Evolutionary conservation across 2,888 invertebrate genomes (phyloP).

Genomic region (Drosophila demipolita): DNA sequence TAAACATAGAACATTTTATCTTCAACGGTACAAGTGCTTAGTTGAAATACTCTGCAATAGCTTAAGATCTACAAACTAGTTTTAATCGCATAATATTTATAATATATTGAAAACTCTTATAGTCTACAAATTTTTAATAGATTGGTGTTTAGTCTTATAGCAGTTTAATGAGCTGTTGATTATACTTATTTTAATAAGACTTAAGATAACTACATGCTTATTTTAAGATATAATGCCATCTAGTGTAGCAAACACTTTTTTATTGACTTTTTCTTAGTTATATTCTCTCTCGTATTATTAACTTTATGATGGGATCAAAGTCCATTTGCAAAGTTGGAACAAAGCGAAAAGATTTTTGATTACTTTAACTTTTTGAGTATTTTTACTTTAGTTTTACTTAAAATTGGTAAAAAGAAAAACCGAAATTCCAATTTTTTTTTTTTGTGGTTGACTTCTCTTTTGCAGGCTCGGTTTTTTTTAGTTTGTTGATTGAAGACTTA

Average conservation of each 20-base stretch:
- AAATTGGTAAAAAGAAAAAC: constrained; percentile 14
- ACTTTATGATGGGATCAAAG: constrained; percentile 55
- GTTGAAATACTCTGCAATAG: constrained; percentile 80
- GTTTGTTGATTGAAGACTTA: constrained; percentile 83
- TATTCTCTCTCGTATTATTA: constrained; percentile 22
- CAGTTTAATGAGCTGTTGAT: constrained; percentile 17
- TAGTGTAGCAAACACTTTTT: constrained; percentile 77
- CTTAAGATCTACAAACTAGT: constrained; percentile 34
- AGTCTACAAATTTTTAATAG: constrained; percentile 1
- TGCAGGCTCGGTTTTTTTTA: constrained; percentile 27
- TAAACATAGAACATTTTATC: constrained; percentile 9
- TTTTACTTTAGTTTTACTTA: constrained; percentile 34
- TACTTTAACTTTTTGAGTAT: constrained; percentile 59
- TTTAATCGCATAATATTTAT: neutral
- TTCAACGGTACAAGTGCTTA: constrained; percentile 75
- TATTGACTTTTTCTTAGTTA: constrained; percentile 12
- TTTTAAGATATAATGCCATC: constrained; percentile 8
- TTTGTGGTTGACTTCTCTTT: constrained; percentile 18
- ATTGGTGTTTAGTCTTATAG: constrained; percentile 76
- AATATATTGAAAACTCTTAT: constrained; percentile 14
- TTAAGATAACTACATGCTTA: constrained; percentile 5
- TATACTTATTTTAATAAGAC: neutral
- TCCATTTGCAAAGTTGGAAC: constrained; percentile 50
- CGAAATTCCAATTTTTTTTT: constrained; percentile 36
- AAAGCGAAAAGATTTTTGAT: constrained; percentile 34